These are phyloP conservation scores for Hypselothyrea guttata DNA, from an alignment of 2,888 invertebrate genomes.

Conservation along the genomic window DNA sequence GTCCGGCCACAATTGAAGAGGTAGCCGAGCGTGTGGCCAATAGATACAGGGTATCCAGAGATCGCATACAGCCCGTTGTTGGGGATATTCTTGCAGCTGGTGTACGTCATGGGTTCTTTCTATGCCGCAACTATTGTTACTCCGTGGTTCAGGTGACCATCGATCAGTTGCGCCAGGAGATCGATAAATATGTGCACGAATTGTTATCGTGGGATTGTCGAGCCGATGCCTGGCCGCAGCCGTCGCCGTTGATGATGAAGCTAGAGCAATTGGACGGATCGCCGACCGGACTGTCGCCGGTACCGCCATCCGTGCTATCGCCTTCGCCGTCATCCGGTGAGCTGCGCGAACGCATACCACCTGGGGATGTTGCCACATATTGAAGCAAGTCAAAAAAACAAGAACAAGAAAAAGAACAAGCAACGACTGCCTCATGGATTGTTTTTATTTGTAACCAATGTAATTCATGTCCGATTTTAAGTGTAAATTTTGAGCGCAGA, in stretches of 20 bases:
- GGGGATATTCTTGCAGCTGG: constrained; percentile 53
- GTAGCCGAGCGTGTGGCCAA: constrained; percentile 51
- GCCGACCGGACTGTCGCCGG: constrained; percentile 22
- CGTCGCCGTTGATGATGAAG: constrained; percentile 59
- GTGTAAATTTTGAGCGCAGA: constrained; percentile 17
- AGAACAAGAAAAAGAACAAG: too few species aligned
- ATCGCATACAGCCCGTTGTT: constrained; percentile 56
- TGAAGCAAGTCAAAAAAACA: constrained; percentile 11
- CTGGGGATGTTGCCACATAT: constrained; percentile 51
- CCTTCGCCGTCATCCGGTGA: constrained; percentile 45
- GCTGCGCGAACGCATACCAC: constrained; percentile 43
- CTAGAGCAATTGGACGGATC: constrained; percentile 55
- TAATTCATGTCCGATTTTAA: constrained; percentile 9
- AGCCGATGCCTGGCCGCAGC: constrained; percentile 32
- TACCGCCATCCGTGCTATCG: constrained; percentile 22
- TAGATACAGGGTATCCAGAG: constrained; percentile 49
- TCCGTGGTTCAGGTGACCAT: constrained; percentile 48
- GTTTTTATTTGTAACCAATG: not conserved
- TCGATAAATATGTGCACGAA: constrained; percentile 57
- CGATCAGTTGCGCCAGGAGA: constrained; percentile 56
- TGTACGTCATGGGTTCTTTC: constrained; percentile 51
- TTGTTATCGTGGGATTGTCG: constrained; percentile 36
- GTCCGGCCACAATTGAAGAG: constrained; percentile 55
- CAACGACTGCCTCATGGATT: constrained; percentile 24
- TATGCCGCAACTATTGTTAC: constrained; percentile 37